Evolutionary conservation across 2,888 invertebrate genomes (phyloP), one percentile per base, ranked within the genome.

Genomic region (Acronicta leporina): DNA sequence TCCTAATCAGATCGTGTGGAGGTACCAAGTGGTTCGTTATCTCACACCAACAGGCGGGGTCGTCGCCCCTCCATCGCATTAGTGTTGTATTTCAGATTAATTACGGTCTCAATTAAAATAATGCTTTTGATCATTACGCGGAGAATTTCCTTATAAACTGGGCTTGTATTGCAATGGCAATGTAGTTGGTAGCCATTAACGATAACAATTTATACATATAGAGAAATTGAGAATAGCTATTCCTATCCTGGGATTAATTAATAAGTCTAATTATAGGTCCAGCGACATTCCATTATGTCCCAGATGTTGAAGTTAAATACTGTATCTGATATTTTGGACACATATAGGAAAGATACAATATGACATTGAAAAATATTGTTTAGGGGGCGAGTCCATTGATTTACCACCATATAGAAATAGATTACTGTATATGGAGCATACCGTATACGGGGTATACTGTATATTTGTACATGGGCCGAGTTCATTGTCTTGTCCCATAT

Each of bases 71-170:
- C 65, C n/a, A n/a, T n/a, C n/a, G n/a, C n/a, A 77, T 77, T 79
- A 77, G 77, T 68, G 62, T 69, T 68, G 65, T 67, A 63, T 79
- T 78, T 77, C 67, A 75, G 63, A 75, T 79, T 71, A 75, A 77
- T 79, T 75, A 77, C 68, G 67, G 60, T 75, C 62, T 71, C 70
- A 78, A 78, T 79, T 78, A 77, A 77, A 79, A 77, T 75, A 71
- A 77, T 77, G 62, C 69, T 71, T 71, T 66, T 79, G 68, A 75
- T 79, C 58, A 77, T 77, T 68, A 63, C 41, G 53, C 25, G 25
- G 56, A 73, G 61, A 67, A 63, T 79, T 73, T 79, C 73, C 75
- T 79, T 65, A 68, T 73, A 62, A 66, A 72, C 61, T 63, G 63
- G 25, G 54, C 63, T 46, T 44, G 50, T 49, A 60, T 58, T 63